These are phyloP conservation scores for Molanna angustata DNA, from an alignment of 2,888 invertebrate species.

Conservation along the genomic window DNA sequence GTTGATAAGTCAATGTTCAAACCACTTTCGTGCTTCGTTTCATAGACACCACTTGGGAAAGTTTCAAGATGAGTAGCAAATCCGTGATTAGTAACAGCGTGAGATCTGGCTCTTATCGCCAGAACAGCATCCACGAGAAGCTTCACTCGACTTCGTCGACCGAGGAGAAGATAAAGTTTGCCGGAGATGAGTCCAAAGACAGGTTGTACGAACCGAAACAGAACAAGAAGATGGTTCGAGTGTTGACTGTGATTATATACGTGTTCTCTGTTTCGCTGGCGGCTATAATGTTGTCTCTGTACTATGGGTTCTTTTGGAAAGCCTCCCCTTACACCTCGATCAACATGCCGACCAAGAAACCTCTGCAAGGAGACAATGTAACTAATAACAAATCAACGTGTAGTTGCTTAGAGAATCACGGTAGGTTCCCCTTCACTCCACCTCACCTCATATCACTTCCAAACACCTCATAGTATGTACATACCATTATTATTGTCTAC, in stretches of 20 bases:
- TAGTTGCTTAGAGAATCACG: slow-evolving; percentile 29
- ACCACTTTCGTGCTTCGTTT: too few species aligned
- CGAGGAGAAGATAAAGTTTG: slow-evolving; percentile 63
- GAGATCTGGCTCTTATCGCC: slow-evolving; percentile 47
- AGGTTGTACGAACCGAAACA: slow-evolving; percentile 78
- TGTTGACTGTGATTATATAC: slow-evolving; percentile 91
- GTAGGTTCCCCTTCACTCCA: slow-evolving; percentile 27
- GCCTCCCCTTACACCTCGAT: slow-evolving; percentile 53
- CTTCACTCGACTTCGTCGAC: slow-evolving; percentile 37
- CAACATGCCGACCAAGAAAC: slow-evolving; percentile 42
- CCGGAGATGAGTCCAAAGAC: slow-evolving; percentile 63
- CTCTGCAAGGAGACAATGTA: slow-evolving; percentile 23
- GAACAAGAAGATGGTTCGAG: slow-evolving; percentile 83
- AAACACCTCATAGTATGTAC: background rate
- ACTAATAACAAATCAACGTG: slow-evolving; percentile 25
- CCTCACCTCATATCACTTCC: too few species aligned
- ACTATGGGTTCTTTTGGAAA: slow-evolving; percentile 94
- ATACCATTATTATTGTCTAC: background rate
- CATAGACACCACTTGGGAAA: too few species aligned
- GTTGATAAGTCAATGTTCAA: too few species aligned
- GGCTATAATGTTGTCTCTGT: slow-evolving; percentile 88
- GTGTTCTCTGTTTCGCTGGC: slow-evolving; percentile 92
- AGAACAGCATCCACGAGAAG: slow-evolving; percentile 33
- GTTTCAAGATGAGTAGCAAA: slow-evolving; percentile 57
- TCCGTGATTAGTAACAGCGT: slow-evolving; percentile 56